A percentile compares a stretch with the other conserved stretches of the same genome.
Evolutionary conservation across 92 coral and sea anemone species (phyloP).

Genomic region (Galaxea fascicularis): DNA sequence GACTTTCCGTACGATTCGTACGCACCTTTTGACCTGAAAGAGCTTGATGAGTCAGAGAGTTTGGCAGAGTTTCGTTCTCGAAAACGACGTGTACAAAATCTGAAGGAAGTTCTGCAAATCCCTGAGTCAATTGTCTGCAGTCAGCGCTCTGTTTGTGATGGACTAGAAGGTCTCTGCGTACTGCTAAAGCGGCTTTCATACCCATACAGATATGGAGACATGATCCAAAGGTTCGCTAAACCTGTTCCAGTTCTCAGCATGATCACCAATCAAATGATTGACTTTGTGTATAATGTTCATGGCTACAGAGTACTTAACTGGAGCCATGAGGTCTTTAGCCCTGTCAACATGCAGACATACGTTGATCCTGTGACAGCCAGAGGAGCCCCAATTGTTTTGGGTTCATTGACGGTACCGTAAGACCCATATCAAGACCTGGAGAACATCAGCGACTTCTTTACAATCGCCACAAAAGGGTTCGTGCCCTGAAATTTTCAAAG

Average conservation of each 20-base stretch:
- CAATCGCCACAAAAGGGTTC: constrained; percentile 14
- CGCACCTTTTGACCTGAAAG: no score
- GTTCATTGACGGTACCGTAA: no score
- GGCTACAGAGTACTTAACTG: constrained; percentile 23
- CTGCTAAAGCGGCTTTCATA: no score
- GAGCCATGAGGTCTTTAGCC: constrained; percentile 30
- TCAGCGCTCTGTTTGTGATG: no score
- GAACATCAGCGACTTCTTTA: constrained; percentile 18
- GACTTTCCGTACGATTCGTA: no score
- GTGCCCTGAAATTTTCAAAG: constrained; percentile 19
- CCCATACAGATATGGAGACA: constrained; percentile 41
- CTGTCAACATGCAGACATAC: constrained; percentile 31
- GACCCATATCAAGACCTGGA: constrained; percentile 15
- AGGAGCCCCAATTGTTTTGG: no score
- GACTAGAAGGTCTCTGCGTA: no score
- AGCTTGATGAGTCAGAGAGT: no score
- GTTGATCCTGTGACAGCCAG: constrained; percentile 28
- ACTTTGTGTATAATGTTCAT: constrained; percentile 17
- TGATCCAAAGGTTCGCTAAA: constrained; percentile 35
- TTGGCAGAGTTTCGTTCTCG: no score
- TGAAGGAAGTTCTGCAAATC: no score
- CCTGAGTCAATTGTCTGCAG: no score
- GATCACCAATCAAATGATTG: constrained; percentile 27
- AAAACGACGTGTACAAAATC: no score
- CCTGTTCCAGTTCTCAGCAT: constrained; percentile 38